A percentile compares a stretch with the other conserved stretches of the same genome.
Evolutionary conservation across 1,140 invertebrate genomes (phyloP).

Genomic region (Argopecten irradians): DNA sequence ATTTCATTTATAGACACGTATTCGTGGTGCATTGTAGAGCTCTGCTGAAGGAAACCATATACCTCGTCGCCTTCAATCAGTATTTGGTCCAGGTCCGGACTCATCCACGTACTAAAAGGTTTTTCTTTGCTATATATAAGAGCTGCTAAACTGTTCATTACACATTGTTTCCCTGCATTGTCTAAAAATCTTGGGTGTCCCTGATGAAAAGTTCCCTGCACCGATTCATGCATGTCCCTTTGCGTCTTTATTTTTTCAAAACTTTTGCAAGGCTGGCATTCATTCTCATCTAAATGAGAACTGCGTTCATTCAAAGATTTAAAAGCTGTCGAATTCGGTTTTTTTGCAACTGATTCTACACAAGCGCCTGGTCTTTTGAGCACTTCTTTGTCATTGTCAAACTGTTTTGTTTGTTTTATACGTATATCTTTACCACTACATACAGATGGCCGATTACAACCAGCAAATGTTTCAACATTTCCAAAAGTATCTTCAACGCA

Average conservation of each 20-base stretch:
- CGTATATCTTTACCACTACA: too few relatives aligned
- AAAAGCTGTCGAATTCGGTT: background rate
- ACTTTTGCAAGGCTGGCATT: too few relatives aligned
- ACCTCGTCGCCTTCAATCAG: slow-evolving; percentile 18
- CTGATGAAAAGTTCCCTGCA: slow-evolving; percentile 25
- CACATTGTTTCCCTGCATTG: slow-evolving; percentile 31
- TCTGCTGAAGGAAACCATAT: background rate
- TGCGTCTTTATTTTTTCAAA: too few relatives aligned
- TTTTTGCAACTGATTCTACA: too few relatives aligned
- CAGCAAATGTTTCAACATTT: background rate
- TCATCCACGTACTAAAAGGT: background rate
- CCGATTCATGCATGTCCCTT: background rate
- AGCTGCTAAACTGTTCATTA: slow-evolving; percentile 23
- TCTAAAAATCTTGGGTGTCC: slow-evolving; percentile 3
- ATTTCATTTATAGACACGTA: slow-evolving; percentile 31
- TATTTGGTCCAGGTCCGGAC: background rate
- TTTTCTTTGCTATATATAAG: slow-evolving; percentile 27
- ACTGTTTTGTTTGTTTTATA: background rate
- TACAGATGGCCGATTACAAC: too few relatives aligned
- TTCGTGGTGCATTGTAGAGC: slow-evolving; percentile 28
- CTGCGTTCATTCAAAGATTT: too few relatives aligned
- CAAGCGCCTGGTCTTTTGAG: background rate
- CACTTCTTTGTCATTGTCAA: background rate
- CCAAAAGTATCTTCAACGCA: background rate
- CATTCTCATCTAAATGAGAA: too few relatives aligned